Conservation (phyloP, 2,797 vertebrate species). For the Sciaenops ocellatus region DNA sequence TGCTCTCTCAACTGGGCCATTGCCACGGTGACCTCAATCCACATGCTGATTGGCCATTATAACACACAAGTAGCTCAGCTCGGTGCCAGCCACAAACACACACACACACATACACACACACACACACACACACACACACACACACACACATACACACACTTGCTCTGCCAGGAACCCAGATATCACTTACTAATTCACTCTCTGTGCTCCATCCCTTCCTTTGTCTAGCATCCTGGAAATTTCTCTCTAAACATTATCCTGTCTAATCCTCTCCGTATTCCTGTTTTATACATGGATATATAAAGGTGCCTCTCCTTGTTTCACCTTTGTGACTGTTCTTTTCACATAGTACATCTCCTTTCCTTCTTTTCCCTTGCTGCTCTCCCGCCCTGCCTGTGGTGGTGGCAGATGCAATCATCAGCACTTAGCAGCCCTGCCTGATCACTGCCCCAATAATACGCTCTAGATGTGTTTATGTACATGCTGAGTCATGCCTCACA, state of each 20-base stretch:
- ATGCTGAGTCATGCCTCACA: slow-evolving; percentile 70
- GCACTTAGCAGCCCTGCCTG: slow-evolving; percentile 56
- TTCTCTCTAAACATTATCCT: slow-evolving; percentile 22
- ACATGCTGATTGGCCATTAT: slow-evolving; percentile 74
- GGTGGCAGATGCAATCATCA: slow-evolving; percentile 58
- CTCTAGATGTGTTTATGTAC: slow-evolving; percentile 52
- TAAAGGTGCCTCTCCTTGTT: neutral
- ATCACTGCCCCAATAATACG: slow-evolving; percentile 55
- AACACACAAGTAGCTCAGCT: slow-evolving; percentile 66
- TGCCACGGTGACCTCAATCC: slow-evolving; percentile 74
- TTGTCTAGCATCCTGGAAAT: slow-evolving; percentile 23
- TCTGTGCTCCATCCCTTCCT: slow-evolving; percentile 38
- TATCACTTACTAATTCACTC: slow-evolving; percentile 64
- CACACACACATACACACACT: slow-evolving; percentile 39
- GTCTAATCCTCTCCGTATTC: slow-evolving; percentile 8
- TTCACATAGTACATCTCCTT: neutral
- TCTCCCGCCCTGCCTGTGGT: slow-evolving; percentile 33
- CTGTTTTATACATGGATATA: slow-evolving; percentile 7
- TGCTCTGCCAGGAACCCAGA: slow-evolving; percentile 58
- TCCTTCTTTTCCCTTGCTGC: slow-evolving; percentile 27
- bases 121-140: slow-evolving; percentile 8
- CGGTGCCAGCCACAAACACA: slow-evolving; percentile 65
- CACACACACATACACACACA: no score
- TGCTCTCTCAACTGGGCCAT: slow-evolving; percentile 58
- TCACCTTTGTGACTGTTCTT: slow-evolving; percentile 13